A percentile compares a stretch with the other conserved stretches of the same genome.
These are phyloP conservation scores for Syngnathus scovelli DNA, from an alignment of 2,113 vertebrate genomes.

Conservation along the genomic window DNA sequence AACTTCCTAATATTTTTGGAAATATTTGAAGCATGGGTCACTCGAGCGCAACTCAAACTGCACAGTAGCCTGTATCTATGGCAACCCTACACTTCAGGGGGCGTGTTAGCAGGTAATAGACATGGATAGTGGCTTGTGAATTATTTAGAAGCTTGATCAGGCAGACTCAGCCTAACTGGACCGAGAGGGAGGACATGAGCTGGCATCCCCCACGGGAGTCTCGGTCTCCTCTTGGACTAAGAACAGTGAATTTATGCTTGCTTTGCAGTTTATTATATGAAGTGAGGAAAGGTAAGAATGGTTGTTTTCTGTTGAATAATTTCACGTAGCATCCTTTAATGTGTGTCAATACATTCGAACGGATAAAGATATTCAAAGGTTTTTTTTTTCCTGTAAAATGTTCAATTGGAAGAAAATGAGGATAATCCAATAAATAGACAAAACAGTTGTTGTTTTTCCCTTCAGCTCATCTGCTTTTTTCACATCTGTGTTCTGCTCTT, in stretches of 20 bases:
- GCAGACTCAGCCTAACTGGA: slow-evolving; percentile 40
- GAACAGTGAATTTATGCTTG: background rate
- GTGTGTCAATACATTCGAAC: too few species aligned
- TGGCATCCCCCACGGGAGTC: background rate
- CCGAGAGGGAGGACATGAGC: slow-evolving; percentile 8
- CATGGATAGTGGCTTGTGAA: slow-evolving; percentile 43
- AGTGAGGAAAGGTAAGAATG: background rate
- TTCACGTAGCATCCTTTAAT: background rate
- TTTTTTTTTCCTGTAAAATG: too few species aligned
- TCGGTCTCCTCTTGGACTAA: background rate
- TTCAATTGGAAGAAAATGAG: too few species aligned
- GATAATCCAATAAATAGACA: background rate
- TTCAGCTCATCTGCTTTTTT: slow-evolving; percentile 7
- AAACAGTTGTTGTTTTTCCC: background rate
- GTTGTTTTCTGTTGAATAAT: background rate
- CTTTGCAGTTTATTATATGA: background rate
- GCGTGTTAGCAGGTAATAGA: slow-evolving; percentile 37
- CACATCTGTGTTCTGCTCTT: slow-evolving; percentile 41
- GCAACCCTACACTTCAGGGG: slow-evolving; percentile 27
- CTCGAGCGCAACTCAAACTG: slow-evolving; percentile 12
- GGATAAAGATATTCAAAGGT: too few species aligned
- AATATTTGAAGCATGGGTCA: background rate
- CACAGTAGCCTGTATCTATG: slow-evolving; percentile 21
- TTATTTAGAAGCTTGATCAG: slow-evolving; percentile 56
- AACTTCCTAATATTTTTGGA: background rate